phyloP scores from a whole-genome alignment of 1,140 invertebrate species.

The Drosophila ironensis region DNA sequence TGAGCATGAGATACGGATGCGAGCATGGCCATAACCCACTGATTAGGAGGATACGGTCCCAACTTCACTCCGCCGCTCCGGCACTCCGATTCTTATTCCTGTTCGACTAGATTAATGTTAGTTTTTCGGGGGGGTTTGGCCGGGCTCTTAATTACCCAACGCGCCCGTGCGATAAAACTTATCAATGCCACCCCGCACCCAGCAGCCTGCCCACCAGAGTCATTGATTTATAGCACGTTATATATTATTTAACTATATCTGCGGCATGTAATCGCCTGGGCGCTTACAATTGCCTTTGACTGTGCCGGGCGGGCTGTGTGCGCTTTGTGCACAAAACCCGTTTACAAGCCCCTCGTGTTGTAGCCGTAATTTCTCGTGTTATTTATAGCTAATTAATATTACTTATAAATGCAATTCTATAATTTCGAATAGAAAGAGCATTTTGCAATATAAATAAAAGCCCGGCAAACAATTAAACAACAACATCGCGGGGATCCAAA shows the following conservation, averaged over 20 bases:
- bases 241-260: slow-evolving; percentile 71
- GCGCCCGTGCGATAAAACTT: slow-evolving; percentile 78
- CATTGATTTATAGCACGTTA: slow-evolving; percentile 73
- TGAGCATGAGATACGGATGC: slow-evolving; percentile 72
- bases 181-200: slow-evolving; percentile 48
- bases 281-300: slow-evolving; percentile 54
- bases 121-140: slow-evolving; percentile 32
- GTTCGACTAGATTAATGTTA: slow-evolving; percentile 65
- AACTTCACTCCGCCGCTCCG: not conserved
- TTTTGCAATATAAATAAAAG: slow-evolving; percentile 64
- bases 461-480: slow-evolving; percentile 53
- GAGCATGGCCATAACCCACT: slow-evolving; percentile 29
- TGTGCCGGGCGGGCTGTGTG: slow-evolving; percentile 53
- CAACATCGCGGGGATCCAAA: slow-evolving; percentile 13
- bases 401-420: slow-evolving; percentile 79
- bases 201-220: not conserved
- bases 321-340: slow-evolving; percentile 31
- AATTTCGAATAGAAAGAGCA: slow-evolving; percentile 67
- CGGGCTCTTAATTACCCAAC: slow-evolving; percentile 65
- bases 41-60: slow-evolving; percentile 36
- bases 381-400: slow-evolving; percentile 80
- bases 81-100: not conserved
- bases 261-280: slow-evolving; percentile 49
- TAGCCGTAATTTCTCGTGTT: slow-evolving; percentile 60
- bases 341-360: slow-evolving; percentile 46